Evolutionary conservation across 2,888 invertebrate genomes (phyloP).

Genomic region (Scrobipalpa costella): DNA sequence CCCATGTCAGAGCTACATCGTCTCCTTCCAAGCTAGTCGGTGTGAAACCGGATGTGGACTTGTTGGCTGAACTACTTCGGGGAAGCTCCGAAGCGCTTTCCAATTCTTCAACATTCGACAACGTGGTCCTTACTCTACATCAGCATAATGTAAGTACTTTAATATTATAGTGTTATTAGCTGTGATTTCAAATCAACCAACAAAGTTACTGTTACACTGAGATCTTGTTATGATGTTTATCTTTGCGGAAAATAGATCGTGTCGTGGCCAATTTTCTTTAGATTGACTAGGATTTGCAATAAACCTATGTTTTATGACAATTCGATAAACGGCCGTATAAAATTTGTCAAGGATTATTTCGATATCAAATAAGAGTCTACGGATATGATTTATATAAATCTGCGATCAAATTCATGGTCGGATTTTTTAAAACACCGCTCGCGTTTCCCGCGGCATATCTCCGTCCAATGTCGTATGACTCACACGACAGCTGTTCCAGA

Average conservation of each 20-base stretch:
- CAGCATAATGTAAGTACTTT: conserved; percentile 74
- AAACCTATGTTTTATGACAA: conserved; percentile 32
- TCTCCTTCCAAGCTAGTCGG: conserved; percentile 89
- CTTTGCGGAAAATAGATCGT: conserved; percentile 64
- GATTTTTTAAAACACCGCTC: conserved; percentile 48
- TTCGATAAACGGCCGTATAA: too few relatives aligned
- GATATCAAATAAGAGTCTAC: conserved; percentile 34
- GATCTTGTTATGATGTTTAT: conserved; percentile 66
- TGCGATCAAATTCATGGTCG: conserved; percentile 65
- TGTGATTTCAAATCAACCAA: conserved; percentile 53
- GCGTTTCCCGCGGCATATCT: conserved; percentile 55
- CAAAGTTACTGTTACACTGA: too few relatives aligned
- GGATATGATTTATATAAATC: conserved; percentile 50
- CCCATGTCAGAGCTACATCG: conserved; percentile 89
- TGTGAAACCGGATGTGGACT: conserved; percentile 78
- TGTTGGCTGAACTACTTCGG: conserved; percentile 88
- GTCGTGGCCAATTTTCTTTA: conserved; percentile 63
- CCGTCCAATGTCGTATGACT: conserved; percentile 74
- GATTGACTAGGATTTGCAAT: conserved; percentile 30
- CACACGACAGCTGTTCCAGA: conserved; percentile 71
- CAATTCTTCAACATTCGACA: conserved; percentile 78
- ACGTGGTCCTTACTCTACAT: conserved; percentile 74
- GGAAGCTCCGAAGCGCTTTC: conserved; percentile 90
- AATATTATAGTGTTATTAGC: conserved; percentile 45
- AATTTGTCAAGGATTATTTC: background rate